Percentiles rank a stretch among this genome's conserved stretches.
phyloP scores from a whole-genome alignment of 2,113 vertebrate species.

The Platichthys stellatus region DNA sequence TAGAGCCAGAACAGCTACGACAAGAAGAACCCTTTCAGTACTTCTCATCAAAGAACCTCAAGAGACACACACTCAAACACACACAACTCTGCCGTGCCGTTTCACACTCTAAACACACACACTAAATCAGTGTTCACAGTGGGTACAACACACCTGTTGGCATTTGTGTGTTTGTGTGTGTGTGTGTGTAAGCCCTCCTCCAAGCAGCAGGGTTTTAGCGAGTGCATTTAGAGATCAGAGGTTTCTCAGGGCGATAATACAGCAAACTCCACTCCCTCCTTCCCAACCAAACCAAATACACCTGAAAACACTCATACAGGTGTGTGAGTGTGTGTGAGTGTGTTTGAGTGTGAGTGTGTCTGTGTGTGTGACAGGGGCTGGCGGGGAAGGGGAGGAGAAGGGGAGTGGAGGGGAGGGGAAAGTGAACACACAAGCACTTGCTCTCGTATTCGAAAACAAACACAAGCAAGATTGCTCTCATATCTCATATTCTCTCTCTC shows the following conservation, averaged over 20 bases:
- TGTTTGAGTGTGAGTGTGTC: slow-evolving; percentile 37
- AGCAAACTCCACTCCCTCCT: slow-evolving; percentile 70
- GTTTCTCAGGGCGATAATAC: slow-evolving; percentile 75
- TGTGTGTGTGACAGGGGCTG: slow-evolving; percentile 47
- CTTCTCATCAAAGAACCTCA: slow-evolving; percentile 66
- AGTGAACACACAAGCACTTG: slow-evolving; percentile 50
- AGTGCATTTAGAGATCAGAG: slow-evolving; percentile 78
- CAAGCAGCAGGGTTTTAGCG: slow-evolving; percentile 66
- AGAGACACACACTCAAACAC: slow-evolving; percentile 20
- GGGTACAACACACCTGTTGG: slow-evolving; percentile 69
- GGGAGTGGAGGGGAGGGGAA: slow-evolving; percentile 56
- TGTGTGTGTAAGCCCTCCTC: slow-evolving; percentile 58
- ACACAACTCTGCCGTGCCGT: slow-evolving; percentile 17
- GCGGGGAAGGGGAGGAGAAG: slow-evolving; percentile 14
- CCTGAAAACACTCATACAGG: slow-evolving; percentile 76
- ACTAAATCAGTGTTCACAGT: slow-evolving; percentile 59
- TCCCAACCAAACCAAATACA: slow-evolving; percentile 78
- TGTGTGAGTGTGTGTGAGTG: slow-evolving; percentile 53
- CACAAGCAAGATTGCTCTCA: slow-evolving; percentile 55
- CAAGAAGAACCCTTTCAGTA: slow-evolving; percentile 68
- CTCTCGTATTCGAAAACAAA: slow-evolving; percentile 66
- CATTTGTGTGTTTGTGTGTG: slow-evolving; percentile 23
- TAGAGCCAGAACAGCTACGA: slow-evolving; percentile 57
- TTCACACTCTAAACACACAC: slow-evolving; percentile 36
- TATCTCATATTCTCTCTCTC: slow-evolving; percentile 50